A percentile compares a stretch with the other conserved stretches of the same genome.
Evolutionary conservation across 1,140 invertebrate genomes (phyloP).

Genomic region (Sitobion miscanthi): DNA sequence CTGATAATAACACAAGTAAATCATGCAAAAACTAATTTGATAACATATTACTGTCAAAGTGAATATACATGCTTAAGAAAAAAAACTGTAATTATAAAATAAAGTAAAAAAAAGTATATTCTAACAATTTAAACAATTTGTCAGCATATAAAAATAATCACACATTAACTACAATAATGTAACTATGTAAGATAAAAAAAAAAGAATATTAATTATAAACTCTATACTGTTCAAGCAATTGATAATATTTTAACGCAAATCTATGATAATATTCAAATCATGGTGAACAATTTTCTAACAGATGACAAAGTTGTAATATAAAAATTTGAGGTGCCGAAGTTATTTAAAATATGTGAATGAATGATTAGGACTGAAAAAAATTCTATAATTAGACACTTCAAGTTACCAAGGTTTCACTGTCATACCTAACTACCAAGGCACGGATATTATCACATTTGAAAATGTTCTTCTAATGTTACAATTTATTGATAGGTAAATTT

Average conservation of each 20-base stretch:
- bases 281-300: not conserved
- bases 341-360: too few relatives aligned
- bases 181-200: not conserved
- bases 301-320: too few relatives aligned
- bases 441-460: too few relatives aligned
- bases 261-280: not conserved
- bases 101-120: not conserved
- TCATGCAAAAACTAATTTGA: constrained; percentile 52
- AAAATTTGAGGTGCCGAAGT: too few relatives aligned
- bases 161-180: not conserved
- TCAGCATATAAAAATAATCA: not conserved
- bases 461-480: not conserved
- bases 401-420: too few relatives aligned
- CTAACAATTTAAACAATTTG: not conserved
- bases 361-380: too few relatives aligned
- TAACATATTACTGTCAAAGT: not conserved
- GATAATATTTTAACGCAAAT: not conserved
- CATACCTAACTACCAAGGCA: too few relatives aligned
- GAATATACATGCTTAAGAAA: not conserved
- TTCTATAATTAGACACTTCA: too few relatives aligned
- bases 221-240: not conserved
- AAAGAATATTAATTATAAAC: not conserved
- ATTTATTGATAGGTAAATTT: not conserved
- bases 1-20: constrained; percentile 54
- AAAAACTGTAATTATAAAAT: not conserved